Conservation (phyloP, 2,113 vertebrate species). For the Onychostoma macrolepis region DNA sequence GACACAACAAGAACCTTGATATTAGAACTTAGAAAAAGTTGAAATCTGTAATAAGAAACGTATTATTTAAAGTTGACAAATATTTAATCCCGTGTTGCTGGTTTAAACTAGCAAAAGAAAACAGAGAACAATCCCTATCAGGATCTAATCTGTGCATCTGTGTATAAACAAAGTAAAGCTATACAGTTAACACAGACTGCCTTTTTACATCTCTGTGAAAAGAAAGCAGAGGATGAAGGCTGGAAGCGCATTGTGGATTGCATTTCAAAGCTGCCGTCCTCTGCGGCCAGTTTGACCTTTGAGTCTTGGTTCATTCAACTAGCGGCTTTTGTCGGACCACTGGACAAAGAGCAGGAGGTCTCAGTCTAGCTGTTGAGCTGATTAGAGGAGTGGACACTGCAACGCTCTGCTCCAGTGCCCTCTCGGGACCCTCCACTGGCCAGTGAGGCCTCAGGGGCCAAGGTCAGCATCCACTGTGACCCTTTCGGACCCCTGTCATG, state of each 20-base stretch:
- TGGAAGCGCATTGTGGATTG: slow-evolving; percentile 59
- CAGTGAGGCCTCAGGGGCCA: slow-evolving; percentile 67
- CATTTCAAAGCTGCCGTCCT: slow-evolving; percentile 69
- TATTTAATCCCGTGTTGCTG: not conserved
- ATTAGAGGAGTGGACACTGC: slow-evolving; percentile 72
- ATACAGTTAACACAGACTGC: slow-evolving; percentile 38
- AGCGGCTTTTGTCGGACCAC: slow-evolving; percentile 66
- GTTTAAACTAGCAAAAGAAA: not conserved
- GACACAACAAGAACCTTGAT: not conserved
- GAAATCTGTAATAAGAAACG: not conserved
- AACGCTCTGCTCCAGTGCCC: slow-evolving; percentile 66
- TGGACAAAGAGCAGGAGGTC: slow-evolving; percentile 74
- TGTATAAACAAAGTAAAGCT: slow-evolving; percentile 30
- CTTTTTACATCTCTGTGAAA: slow-evolving; percentile 20
- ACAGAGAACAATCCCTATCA: not conserved
- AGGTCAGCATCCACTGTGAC: slow-evolving; percentile 80
- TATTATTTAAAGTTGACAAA: not conserved
- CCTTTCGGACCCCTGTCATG: slow-evolving; percentile 76
- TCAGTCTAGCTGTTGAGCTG: slow-evolving; percentile 71
- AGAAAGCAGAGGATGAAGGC: slow-evolving; percentile 26
- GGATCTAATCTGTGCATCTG: slow-evolving; percentile 32
- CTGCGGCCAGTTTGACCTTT: slow-evolving; percentile 72
- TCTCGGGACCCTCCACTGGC: slow-evolving; percentile 49
- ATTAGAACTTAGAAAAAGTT: not conserved
- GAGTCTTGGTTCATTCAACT: slow-evolving; percentile 65